Conservation (phyloP, 2,888 invertebrate genomes). For the Heliconius sara region DNA sequence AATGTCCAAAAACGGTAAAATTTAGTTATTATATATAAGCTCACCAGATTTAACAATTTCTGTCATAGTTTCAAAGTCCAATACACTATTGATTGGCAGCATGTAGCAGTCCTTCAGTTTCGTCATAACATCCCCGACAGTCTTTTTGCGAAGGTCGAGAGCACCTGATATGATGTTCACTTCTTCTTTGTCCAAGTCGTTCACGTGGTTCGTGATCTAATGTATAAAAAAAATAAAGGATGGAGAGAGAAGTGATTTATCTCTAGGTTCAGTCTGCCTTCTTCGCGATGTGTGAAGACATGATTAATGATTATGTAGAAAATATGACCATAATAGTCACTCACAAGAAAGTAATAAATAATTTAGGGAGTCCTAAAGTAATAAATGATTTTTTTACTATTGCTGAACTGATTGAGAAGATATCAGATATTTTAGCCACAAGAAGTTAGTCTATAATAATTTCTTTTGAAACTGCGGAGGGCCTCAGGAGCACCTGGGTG, state of each 20-base stretch:
- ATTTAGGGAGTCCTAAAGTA: too few relatives aligned
- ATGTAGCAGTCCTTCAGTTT: constrained; percentile 98
- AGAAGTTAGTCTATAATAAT: too few relatives aligned
- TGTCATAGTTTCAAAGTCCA: constrained; percentile 98
- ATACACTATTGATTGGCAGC: constrained; percentile 93
- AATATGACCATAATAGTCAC: too few relatives aligned
- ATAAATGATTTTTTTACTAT: too few relatives aligned
- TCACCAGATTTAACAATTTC: constrained; percentile 97
- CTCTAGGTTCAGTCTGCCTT: too few relatives aligned
- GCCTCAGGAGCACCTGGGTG: too few relatives aligned
- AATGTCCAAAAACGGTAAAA: not conserved
- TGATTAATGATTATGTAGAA: too few relatives aligned
- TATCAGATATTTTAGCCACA: too few relatives aligned
- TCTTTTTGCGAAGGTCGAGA: constrained; percentile 93
- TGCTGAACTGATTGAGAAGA: too few relatives aligned
- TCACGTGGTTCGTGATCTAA: constrained; percentile 93
- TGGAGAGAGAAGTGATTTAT: not conserved
- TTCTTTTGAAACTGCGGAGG: too few relatives aligned
- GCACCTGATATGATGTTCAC: constrained; percentile 99
- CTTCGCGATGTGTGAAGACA: too few relatives aligned
- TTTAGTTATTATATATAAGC: constrained; percentile 41
- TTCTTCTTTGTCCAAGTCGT: constrained; percentile 96
- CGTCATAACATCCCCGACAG: constrained; percentile 97
- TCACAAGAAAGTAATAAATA: too few relatives aligned
- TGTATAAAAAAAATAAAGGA: not conserved